Base-by-base conservation (phyloP, 2,797 vertebrate genomes). In the Sebastes reedi region DNA sequence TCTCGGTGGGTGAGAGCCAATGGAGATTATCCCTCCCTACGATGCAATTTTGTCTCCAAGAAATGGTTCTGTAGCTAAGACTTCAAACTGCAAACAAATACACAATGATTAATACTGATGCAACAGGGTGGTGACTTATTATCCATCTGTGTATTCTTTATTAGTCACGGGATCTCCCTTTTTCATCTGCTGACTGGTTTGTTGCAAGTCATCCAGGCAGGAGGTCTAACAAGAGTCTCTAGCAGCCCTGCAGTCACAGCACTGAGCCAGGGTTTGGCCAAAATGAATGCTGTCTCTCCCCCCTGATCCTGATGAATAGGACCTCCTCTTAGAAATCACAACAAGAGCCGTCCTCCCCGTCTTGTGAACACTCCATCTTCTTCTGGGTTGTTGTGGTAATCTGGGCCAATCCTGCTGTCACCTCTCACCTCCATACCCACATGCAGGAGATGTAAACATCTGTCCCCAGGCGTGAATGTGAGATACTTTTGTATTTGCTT, bases 251-350 rank as follows among this genome's bases (percentile, higher is more conserved):
- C 39, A 25, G 71, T 65, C 64, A 39, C 29, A 74, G 62, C 55
- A 36, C 39, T 1, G 60, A 84, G 85, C 85, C 84, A 89, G 56
- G 56, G 71, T 20, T 83, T 39, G 60, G 50, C 69, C 67, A 30
- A 85, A 83, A 91, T 83, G 12, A 77, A 90, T 88, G 72, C 52
- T 14, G 11, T 39, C 66, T 64, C 72, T 71, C 71, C 67, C n/a
- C 20, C n/a, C 62, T 25, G 65, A 67, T 59, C 62, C 73, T 82
- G 71, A 88, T 50, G 60, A 72, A 87, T 78, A 54, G 68, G 79
- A 90, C 84, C 88, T 81, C 89, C 85, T 74, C 88, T 52, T 82
- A 85, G 87, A 52, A 79, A 55, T 66, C 62, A 32, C 62, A 56
- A 36, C 18, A 60, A 34, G 27, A 61, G 24, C 29, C 2, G 2